These are phyloP conservation scores for Xanthia togata DNA, from an alignment of 2,888 invertebrate genomes.

Conservation along the genomic window DNA sequence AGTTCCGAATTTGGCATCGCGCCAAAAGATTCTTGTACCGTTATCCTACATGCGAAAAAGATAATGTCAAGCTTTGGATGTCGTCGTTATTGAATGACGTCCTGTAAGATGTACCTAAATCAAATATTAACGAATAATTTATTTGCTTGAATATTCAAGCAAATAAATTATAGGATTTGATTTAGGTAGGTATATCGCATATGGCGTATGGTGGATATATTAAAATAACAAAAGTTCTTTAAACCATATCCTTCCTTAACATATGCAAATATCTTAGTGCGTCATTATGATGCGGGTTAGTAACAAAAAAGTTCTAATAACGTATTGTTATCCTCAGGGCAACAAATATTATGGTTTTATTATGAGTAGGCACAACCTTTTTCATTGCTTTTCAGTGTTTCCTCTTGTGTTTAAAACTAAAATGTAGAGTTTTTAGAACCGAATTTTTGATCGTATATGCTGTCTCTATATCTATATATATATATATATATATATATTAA, in stretches of 20 bases:
- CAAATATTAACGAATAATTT: background rate
- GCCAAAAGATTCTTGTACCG: no score
- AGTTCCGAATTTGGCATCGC: no score
- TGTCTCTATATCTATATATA: no score
- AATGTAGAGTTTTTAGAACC: background rate
- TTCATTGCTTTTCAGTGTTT: background rate
- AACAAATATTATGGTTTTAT: background rate
- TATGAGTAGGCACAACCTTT: background rate
- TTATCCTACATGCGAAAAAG: background rate
- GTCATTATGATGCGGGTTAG: conserved; percentile 16
- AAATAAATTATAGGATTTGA: no score
- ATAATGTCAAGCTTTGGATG: background rate
- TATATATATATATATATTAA: no score
- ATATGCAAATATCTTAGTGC: background rate
- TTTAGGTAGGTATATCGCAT: no score
- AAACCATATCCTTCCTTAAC: background rate
- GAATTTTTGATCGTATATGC: background rate
- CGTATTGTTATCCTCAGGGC: background rate
- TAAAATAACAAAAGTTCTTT: background rate
- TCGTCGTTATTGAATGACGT: background rate
- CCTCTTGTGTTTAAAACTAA: no score
- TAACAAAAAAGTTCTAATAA: background rate
- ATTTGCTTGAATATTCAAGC: background rate
- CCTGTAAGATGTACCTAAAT: background rate
- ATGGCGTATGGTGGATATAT: no score